Conservation (phyloP, 2,888 invertebrate species). For the Stegophylla sp. region DNA sequence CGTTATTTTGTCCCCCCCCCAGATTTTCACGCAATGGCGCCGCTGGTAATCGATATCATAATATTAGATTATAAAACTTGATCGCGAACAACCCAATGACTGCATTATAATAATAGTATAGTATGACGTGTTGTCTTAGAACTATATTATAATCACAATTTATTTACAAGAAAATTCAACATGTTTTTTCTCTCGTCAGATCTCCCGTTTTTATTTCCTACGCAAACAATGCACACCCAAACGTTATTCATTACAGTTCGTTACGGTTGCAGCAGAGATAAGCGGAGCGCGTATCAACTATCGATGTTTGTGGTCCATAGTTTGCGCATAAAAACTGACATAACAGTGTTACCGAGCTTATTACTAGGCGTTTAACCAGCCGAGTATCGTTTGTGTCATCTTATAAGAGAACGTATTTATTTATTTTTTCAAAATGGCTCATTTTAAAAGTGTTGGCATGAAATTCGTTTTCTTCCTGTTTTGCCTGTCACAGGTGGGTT, state of each 20-base stretch:
- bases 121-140: not conserved
- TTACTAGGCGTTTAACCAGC: constrained; percentile 37
- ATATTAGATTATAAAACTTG: not conserved
- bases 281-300: constrained; percentile 30
- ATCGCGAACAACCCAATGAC: no score
- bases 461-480: constrained; percentile 43
- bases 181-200: not conserved
- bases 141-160: not conserved
- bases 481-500: constrained; percentile 33
- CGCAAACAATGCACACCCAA: not conserved
- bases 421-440: constrained; percentile 24
- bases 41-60: not conserved
- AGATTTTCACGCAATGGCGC: no score
- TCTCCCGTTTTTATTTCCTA: not conserved
- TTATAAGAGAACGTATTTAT: not conserved
- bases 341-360: constrained; percentile 39
- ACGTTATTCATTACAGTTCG: no score
- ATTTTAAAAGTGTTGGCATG: not conserved
- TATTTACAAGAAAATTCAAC: not conserved
- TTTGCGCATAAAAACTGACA: constrained; percentile 56
- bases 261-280: constrained; percentile 21
- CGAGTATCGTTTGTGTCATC: constrained; percentile 18
- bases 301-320: constrained; percentile 51
- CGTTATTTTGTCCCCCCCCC: no score
- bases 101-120: not conserved